Evolutionary conservation across 2,888 invertebrate genomes (phyloP).

Genomic region (Lapara coniferarum): DNA sequence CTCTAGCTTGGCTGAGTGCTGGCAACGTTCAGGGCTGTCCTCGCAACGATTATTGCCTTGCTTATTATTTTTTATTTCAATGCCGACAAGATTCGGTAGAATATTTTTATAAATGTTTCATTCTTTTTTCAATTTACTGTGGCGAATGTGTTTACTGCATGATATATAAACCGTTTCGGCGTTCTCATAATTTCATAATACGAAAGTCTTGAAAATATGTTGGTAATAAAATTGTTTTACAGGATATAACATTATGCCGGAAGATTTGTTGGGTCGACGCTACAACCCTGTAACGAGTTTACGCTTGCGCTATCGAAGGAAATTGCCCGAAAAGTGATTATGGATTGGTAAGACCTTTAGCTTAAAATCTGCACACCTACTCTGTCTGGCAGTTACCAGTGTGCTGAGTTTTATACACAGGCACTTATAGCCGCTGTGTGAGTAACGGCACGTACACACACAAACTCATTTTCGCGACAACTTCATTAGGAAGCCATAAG

Average conservation of each 20-base stretch:
- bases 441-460: slow-evolving; percentile 37
- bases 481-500: slow-evolving; percentile 78
- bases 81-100: slow-evolving; percentile 27
- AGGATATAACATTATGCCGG: slow-evolving; percentile 5
- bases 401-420: slow-evolving; percentile 31
- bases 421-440: background rate
- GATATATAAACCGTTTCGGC: background rate
- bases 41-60: slow-evolving; percentile 42
- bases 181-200: background rate
- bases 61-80: slow-evolving; percentile 35
- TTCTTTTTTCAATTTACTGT: slow-evolving; percentile 12
- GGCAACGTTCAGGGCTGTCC: slow-evolving; percentile 61
- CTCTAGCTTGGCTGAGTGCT: slow-evolving; percentile 68
- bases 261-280: slow-evolving; percentile 7
- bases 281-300: slow-evolving; percentile 58
- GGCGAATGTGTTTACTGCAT: slow-evolving; percentile 2
- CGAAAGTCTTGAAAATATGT: background rate
- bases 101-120: slow-evolving; percentile 13
- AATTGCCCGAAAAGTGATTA: slow-evolving; percentile 77
- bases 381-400: slow-evolving; percentile 26
- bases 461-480: slow-evolving; percentile 53
- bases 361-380: slow-evolving; percentile 58
- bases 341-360: slow-evolving; percentile 70
- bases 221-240: slow-evolving; percentile 10
- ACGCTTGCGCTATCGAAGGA: slow-evolving; percentile 66